These are phyloP conservation scores for Epinotia ramella DNA, from an alignment of 2,888 invertebrate genomes.

Conservation along the genomic window DNA sequence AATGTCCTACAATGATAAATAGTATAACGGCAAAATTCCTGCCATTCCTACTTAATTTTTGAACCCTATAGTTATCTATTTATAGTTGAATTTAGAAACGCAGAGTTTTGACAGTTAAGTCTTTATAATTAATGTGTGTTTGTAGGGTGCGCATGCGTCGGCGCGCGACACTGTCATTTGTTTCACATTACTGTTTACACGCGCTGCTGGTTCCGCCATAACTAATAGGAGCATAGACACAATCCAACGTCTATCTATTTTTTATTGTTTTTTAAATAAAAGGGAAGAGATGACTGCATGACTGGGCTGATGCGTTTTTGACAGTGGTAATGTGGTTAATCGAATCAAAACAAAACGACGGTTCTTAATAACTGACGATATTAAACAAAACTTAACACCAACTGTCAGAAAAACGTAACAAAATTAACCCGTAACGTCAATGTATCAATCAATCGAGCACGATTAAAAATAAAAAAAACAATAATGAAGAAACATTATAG, in stretches of 20 bases:
- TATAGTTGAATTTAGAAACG: neutral
- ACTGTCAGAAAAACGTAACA: neutral
- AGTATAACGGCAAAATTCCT: neutral
- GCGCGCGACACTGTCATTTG: constrained; percentile 28
- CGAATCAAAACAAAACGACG: too few species aligned
- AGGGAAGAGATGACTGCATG: neutral
- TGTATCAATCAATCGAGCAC: too few species aligned
- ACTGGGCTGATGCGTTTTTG: neutral
- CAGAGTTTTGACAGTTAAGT: neutral
- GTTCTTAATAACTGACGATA: neutral
- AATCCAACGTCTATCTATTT: neutral
- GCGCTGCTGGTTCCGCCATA: constrained; percentile 19
- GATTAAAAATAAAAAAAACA: neutral
- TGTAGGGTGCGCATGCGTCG: constrained; percentile 20
- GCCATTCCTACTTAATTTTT: neutral
- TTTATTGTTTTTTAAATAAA: constrained; percentile 1
- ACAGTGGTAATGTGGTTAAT: neutral
- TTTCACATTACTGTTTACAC: constrained; percentile 43
- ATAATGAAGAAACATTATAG: neutral
- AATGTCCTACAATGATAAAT: neutral
- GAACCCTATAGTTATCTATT: neutral
- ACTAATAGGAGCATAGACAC: constrained; percentile 24
- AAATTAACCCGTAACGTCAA: neutral
- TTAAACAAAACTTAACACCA: neutral
- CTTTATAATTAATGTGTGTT: neutral